These are phyloP conservation scores for Holotrichia oblita DNA, from an alignment of 1,140 invertebrate species.

Conservation along the genomic window DNA sequence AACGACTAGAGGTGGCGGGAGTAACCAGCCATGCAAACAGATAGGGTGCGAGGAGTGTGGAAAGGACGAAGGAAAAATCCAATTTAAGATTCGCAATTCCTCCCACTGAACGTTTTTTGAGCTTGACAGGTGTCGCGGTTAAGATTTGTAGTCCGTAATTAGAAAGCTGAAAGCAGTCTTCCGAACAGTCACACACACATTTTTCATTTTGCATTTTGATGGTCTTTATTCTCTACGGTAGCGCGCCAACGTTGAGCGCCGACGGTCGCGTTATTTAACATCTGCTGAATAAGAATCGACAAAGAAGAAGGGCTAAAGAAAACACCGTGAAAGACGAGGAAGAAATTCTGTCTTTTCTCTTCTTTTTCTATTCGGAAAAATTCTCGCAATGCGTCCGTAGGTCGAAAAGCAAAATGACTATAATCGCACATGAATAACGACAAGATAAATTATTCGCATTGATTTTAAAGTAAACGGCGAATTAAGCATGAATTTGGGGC, in stretches of 20 bases:
- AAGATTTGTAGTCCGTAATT: slow-evolving; percentile 53
- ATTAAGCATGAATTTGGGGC: too few relatives aligned
- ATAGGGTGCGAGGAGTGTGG: background rate
- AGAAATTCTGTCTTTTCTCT: background rate
- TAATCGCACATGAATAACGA: background rate
- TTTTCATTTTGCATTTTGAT: slow-evolving; percentile 46
- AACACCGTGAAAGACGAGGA: too few relatives aligned
- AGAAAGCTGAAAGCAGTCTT: slow-evolving; percentile 50
- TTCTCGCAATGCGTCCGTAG: background rate
- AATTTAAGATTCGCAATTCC: slow-evolving; percentile 51
- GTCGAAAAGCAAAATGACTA: too few relatives aligned
- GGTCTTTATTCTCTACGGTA: slow-evolving; percentile 39
- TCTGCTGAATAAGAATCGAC: background rate
- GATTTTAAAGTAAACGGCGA: background rate
- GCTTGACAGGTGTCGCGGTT: slow-evolving; percentile 51
- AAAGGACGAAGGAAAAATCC: slow-evolving; percentile 48
- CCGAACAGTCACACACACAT: slow-evolving; percentile 51
- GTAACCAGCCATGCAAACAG: slow-evolving; percentile 1
- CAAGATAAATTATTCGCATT: background rate
- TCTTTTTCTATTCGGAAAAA: background rate
- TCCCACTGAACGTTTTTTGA: slow-evolving; percentile 42
- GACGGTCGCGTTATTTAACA: slow-evolving; percentile 20
- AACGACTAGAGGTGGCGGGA: background rate
- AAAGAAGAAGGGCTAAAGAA: background rate
- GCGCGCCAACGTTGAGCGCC: background rate